Conservation (phyloP, 2,888 invertebrate species). For the Sphinx pinastri region DNA sequence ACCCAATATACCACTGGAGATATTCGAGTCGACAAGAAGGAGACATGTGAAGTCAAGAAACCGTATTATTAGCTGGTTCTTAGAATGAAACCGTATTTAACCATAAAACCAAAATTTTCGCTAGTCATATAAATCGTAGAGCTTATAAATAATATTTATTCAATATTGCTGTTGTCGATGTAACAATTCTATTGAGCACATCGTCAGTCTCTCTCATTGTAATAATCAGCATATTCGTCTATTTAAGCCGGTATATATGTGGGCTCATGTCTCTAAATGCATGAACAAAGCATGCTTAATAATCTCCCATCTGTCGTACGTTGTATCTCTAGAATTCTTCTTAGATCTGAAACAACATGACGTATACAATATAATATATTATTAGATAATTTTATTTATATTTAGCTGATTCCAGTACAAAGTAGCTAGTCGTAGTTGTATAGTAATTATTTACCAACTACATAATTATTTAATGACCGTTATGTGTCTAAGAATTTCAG, state of each 20-base stretch:
- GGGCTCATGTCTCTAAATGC: constrained; percentile 64
- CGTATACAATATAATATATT: constrained; percentile 34
- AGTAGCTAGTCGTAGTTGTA: constrained; percentile 72
- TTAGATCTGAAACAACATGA: constrained; percentile 54
- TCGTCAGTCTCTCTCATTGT: constrained; percentile 54
- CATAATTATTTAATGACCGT: background rate
- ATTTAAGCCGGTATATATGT: constrained; percentile 53
- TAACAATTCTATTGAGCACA: constrained; percentile 53
- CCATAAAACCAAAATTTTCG: constrained; percentile 65
- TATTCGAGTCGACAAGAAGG: constrained; percentile 83
- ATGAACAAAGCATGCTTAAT: constrained; percentile 72
- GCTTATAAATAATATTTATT: constrained; percentile 66
- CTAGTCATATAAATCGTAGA: constrained; percentile 71
- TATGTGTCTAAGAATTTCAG: background rate
- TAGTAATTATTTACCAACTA: constrained; percentile 18
- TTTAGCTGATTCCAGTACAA: constrained; percentile 65
- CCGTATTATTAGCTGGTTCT: constrained; percentile 84
- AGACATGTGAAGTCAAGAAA: constrained; percentile 83
- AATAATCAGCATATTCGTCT: constrained; percentile 62
- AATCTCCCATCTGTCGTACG: constrained; percentile 51
- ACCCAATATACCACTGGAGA: constrained; percentile 84
- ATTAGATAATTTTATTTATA: constrained; percentile 42
- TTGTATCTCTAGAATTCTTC: constrained; percentile 43
- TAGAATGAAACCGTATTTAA: constrained; percentile 75
- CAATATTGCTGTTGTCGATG: constrained; percentile 62